A percentile compares a stretch with the other conserved stretches of the same genome.
Evolutionary conservation across 2,888 invertebrate species (phyloP).

Genomic region (Watsonalla cultraria): DNA sequence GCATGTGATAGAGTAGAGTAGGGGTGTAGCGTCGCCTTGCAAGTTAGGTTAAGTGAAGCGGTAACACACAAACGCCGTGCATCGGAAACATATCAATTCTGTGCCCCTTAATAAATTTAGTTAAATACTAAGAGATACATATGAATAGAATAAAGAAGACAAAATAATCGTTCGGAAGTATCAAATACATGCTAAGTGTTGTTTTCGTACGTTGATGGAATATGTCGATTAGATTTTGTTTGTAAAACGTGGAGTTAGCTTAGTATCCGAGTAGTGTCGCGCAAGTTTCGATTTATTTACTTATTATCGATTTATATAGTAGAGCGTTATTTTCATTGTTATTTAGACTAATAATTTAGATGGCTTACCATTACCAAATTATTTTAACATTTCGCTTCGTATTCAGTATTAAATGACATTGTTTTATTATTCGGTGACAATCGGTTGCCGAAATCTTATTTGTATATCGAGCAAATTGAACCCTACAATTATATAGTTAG

Average conservation of each 20-base stretch:
- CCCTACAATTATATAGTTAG: slow-evolving; percentile 74
- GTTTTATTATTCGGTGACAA: slow-evolving; percentile 56
- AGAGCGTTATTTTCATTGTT: slow-evolving; percentile 59
- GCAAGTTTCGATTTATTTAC: slow-evolving; percentile 54
- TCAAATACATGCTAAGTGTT: slow-evolving; percentile 74
- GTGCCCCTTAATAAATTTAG: slow-evolving; percentile 85
- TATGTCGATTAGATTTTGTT: slow-evolving; percentile 55
- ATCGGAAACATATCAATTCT: slow-evolving; percentile 89
- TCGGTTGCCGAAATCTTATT: slow-evolving; percentile 62
- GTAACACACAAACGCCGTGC: slow-evolving; percentile 83
- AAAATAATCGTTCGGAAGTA: slow-evolving; percentile 73
- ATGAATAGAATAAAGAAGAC: slow-evolving; percentile 68
- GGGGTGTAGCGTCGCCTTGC: slow-evolving; percentile 76
- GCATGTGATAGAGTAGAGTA: slow-evolving; percentile 74
- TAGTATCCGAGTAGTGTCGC: slow-evolving; percentile 67
- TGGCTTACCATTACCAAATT: slow-evolving; percentile 73
- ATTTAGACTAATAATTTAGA: slow-evolving; percentile 54
- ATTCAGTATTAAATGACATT: slow-evolving; percentile 73
- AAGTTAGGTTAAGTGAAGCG: slow-evolving; percentile 77
- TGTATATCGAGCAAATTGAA: slow-evolving; percentile 77
- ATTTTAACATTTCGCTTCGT: slow-evolving; percentile 67
- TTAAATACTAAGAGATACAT: slow-evolving; percentile 76
- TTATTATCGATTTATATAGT: slow-evolving; percentile 44
- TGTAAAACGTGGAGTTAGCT: slow-evolving; percentile 38
- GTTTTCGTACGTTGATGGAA: slow-evolving; percentile 64